phyloP scores from a whole-genome alignment of 2,113 vertebrate species.

The Riparia riparia region DNA sequence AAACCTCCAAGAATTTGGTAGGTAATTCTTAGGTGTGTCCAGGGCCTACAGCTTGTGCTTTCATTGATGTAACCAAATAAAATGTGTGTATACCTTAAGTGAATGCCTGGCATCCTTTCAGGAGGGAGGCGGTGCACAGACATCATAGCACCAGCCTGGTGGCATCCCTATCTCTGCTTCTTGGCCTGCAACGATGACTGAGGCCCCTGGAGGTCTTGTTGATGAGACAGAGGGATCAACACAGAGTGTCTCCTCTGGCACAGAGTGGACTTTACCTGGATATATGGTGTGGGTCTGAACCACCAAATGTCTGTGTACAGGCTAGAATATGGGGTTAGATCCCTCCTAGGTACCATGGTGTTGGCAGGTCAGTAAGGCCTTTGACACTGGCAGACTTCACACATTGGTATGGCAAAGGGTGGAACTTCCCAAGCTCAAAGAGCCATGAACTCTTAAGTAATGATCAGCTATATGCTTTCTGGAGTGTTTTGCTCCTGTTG shows the following conservation, averaged over 20 bases:
- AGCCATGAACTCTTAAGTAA: background rate
- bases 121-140: background rate
- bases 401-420: background rate
- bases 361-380: background rate
- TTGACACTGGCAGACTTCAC: background rate
- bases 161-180: background rate
- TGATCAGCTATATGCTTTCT: background rate
- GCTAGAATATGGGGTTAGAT: background rate
- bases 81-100: background rate
- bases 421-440: background rate
- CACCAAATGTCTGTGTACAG: background rate
- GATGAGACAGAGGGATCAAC: background rate
- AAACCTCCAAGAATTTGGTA: accelerated
- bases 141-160: background rate
- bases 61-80: background rate
- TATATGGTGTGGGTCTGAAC: background rate
- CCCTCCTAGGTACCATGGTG: background rate
- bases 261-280: background rate
- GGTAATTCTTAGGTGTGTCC: background rate
- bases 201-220: background rate
- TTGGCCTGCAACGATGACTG: background rate
- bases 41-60: background rate
- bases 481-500: background rate
- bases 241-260: background rate
- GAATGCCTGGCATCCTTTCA: background rate